Evolutionary conservation across 2,797 vertebrate species (phyloP).

Genomic region (Sphenopsis melanotis): DNA sequence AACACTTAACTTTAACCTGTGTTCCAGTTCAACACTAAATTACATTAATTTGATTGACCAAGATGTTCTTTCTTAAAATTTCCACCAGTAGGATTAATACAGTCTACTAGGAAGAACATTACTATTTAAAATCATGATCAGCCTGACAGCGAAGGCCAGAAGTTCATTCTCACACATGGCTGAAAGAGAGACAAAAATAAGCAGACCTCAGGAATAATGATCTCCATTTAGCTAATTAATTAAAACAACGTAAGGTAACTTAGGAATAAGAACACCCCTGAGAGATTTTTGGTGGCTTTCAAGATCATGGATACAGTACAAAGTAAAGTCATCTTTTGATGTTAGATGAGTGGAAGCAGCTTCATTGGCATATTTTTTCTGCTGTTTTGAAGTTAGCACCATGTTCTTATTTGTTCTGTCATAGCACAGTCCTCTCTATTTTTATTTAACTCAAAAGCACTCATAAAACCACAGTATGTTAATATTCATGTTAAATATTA

Average conservation of each 20-base stretch:
- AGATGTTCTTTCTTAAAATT: background rate
- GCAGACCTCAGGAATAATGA: conserved; percentile 46
- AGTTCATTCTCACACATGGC: background rate
- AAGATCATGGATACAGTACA: conserved; percentile 61
- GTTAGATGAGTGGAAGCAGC: conserved; percentile 46
- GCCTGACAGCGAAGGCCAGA: conserved; percentile 19
- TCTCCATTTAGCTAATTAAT: conserved; percentile 62
- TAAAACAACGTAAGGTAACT: conserved; percentile 58
- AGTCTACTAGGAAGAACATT: background rate
- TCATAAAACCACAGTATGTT: background rate
- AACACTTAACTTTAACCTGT: background rate
- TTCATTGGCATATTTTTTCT: conserved; percentile 25
- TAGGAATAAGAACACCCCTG: conserved; percentile 41
- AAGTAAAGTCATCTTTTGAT: conserved; percentile 63
- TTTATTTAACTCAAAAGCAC: conserved; percentile 41
- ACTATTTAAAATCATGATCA: conserved; percentile 30
- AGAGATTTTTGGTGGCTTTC: conserved; percentile 36
- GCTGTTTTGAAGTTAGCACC: conserved; percentile 53
- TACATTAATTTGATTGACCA: background rate
- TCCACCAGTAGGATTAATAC: background rate
- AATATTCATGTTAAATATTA: conserved; percentile 29
- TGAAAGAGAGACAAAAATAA: conserved; percentile 54
- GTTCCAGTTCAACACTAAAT: background rate
- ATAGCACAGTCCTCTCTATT: background rate
- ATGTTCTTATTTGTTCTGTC: conserved; percentile 25